Percentiles rank a stretch among this genome's conserved stretches.
Conservation (phyloP, 1,140 invertebrate genomes). For the Atopsyche davidsoni region DNA sequence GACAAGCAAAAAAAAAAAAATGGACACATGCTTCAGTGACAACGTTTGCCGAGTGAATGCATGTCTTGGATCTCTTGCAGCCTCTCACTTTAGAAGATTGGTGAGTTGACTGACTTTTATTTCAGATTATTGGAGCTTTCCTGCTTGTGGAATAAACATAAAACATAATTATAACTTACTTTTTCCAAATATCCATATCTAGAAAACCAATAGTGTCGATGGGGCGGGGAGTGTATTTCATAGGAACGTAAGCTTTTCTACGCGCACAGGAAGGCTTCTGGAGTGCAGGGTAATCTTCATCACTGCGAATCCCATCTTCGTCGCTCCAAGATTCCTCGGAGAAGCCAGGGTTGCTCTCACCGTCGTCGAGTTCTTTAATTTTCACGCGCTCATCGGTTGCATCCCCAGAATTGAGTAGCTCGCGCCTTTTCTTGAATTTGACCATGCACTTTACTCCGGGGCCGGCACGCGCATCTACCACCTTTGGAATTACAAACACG, state of each 20-base stretch:
- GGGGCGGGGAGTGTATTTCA: not conserved
- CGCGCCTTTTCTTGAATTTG: conserved; percentile 67
- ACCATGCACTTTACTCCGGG: conserved; percentile 76
- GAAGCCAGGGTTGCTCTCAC: conserved; percentile 10
- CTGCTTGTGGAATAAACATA: too few species aligned
- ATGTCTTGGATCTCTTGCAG: too few species aligned
- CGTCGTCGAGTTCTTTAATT: conserved; percentile 34
- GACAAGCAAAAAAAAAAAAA: too few species aligned
- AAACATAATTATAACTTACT: conserved; percentile 11
- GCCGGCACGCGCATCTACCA: conserved; percentile 78
- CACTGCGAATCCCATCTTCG: conserved; percentile 30
- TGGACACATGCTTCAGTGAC: too few species aligned
- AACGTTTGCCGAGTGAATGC: too few species aligned
- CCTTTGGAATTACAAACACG: too few species aligned
- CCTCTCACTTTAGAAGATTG: too few species aligned
- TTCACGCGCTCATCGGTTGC: conserved; percentile 38
- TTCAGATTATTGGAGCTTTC: too few species aligned
- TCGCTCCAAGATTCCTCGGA: conserved; percentile 33
- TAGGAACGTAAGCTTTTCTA: conserved; percentile 6
- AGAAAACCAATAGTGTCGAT: conserved; percentile 2
- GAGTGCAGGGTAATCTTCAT: conserved; percentile 4
- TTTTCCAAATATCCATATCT: conserved; percentile 15
- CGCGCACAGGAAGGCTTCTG: conserved; percentile 14
- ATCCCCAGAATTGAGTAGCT: conserved; percentile 34
- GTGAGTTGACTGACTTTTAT: too few species aligned